phyloP scores from a whole-genome alignment of 2,888 invertebrate species.

The Tanytarsus gracilentus region DNA sequence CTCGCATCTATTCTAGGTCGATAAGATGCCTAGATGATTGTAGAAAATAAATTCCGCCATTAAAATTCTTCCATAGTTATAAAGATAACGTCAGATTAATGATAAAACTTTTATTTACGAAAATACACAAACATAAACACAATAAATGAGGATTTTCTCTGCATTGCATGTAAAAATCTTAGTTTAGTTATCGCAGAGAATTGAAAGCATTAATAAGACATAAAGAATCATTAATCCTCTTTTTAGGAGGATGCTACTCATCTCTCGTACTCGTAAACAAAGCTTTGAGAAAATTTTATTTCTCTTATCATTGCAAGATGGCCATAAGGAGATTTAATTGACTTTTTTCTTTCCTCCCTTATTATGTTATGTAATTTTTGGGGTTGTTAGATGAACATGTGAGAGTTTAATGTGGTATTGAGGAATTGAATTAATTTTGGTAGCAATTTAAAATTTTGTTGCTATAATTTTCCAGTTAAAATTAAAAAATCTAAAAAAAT shows the following conservation, averaged over 20 bases:
- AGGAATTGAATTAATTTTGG: too few relatives aligned
- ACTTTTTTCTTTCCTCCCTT: background rate
- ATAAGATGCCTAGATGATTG: too few relatives aligned
- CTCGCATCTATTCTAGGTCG: too few relatives aligned
- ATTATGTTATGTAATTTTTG: too few relatives aligned
- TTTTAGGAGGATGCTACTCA: background rate
- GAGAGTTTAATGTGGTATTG: too few relatives aligned
- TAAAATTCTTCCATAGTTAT: conserved; percentile 18
- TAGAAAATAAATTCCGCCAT: conserved; percentile 20
- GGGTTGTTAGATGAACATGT: too few relatives aligned
- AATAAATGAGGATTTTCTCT: conserved; percentile 10
- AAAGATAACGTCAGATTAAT: conserved; percentile 25
- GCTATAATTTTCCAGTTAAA: too few relatives aligned
- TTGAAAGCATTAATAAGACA: conserved; percentile 22
- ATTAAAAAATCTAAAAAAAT: too few relatives aligned
- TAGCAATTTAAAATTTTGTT: too few relatives aligned
- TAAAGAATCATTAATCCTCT: conserved; percentile 27
- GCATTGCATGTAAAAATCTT: background rate
- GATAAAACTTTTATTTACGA: conserved; percentile 3
- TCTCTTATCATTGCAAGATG: conserved; percentile 3
- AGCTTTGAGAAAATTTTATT: conserved; percentile 12
- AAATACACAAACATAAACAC: conserved; percentile 7
- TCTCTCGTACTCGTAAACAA: conserved; percentile 20
- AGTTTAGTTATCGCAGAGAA: conserved; percentile 1
- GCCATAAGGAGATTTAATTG: background rate